Evolutionary conservation across 2,113 vertebrate genomes (phyloP).

Genomic region (Psettodes erumei): DNA sequence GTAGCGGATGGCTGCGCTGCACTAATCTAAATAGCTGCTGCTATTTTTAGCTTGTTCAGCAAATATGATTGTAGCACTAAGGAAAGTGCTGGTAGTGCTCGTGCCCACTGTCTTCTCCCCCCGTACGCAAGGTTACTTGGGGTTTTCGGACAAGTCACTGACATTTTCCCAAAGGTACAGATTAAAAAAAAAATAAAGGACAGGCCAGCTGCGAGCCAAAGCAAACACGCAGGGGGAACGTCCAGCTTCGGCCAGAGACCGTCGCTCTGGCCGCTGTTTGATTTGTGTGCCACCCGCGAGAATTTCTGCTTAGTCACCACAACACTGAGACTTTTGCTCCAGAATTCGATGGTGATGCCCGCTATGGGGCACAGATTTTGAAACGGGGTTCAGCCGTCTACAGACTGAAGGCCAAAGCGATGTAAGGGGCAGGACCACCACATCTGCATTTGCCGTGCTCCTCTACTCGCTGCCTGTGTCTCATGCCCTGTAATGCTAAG

Average conservation of each 20-base stretch:
- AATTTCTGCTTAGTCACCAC: constrained; percentile 29
- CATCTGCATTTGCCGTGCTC: no score
- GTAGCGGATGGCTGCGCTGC: not conserved
- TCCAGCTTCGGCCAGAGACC: not conserved
- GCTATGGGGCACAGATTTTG: not conserved
- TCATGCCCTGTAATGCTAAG: not conserved
- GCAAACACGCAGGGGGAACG: constrained; percentile 51
- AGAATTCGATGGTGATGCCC: not conserved
- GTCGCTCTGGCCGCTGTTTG: constrained; percentile 1
- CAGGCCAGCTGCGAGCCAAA: constrained; percentile 52
- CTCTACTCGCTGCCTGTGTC: no score
- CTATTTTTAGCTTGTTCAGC: not conserved
- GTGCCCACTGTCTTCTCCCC: constrained; percentile 6
- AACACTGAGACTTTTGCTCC: not conserved
- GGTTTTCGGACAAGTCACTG: constrained; percentile 37
- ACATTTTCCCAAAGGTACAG: constrained; percentile 31
- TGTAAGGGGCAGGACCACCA: no score
- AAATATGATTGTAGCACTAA: not conserved
- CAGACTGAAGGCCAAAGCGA: no score
- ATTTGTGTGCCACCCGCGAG: not conserved
- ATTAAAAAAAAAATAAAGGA: constrained; percentile 17
- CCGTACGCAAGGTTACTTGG: not conserved
- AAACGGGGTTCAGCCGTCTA: not conserved
- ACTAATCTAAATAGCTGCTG: not conserved
- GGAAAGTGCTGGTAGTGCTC: no score